Evolutionary conservation across 30 jellyfish, hydroid and myxozoan genomes (phyloP), one percentile per base, ranked within the genome.

Genomic region (Catostylus mosaicus): DNA sequence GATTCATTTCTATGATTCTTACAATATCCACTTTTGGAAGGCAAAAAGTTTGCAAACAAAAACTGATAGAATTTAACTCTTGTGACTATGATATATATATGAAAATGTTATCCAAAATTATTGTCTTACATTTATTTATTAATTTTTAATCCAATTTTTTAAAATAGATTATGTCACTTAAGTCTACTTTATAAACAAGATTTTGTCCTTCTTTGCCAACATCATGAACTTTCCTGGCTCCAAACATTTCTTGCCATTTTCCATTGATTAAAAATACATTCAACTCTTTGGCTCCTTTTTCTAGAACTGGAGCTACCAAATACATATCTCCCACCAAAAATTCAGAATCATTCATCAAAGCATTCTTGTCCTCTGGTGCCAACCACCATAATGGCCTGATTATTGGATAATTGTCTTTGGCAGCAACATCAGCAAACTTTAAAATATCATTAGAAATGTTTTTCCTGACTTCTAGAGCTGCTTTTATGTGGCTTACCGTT

Each of bases 341-440:
- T 63, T 93, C 89, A 4, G 96, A 56, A 65, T 82, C 93, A 10
- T 48, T 73, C 12, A 32, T 67, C 54, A 80, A 60, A 8, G 97
- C 91, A 56, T 38, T 51, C 12, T 57, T 47, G 30, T 93, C 98
- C 10, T 34, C 48, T 7, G 98, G 98, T 51, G 93, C 88, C 48
- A 51, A 51, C 98, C 98, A 93, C 98, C 98, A 93, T 30, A 93
- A 56, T 4, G 98, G 98, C 12, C 98, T 90, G 16, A 93, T 73
- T 1, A 93, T 93, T 29, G 98, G 98, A 7, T 78, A 86, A 35
- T 90, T 94, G 54, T 73, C 60, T 0, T 10, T 30, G 14, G 91
- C 77, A 3, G 96, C 92, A 38, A 89, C 46, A 29, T 35, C 45
- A 19, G 96, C 94, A 57, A 94, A 89, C 18, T 30, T 60, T 12